Evolutionary conservation across 2,113 vertebrate genomes (phyloP).

Genomic region (Carlito syrichta): DNA sequence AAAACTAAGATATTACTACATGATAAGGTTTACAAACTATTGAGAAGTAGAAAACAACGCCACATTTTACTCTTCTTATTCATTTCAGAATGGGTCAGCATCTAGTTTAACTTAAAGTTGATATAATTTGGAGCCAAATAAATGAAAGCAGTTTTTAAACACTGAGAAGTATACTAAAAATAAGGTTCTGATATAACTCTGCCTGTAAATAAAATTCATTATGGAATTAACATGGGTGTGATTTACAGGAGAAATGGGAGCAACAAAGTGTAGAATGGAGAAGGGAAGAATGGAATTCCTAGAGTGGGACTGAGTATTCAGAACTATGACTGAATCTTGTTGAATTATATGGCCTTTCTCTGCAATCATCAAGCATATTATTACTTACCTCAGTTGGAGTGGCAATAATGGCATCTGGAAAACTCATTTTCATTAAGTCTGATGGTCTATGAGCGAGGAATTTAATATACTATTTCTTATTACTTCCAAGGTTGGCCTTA

Average conservation of each 20-base stretch:
- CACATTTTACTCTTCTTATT: neutral
- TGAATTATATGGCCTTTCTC: neutral
- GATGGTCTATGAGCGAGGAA: neutral
- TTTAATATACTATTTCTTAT: neutral
- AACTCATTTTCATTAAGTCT: neutral
- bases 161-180: neutral
- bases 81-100: neutral
- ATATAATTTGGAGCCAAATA: neutral
- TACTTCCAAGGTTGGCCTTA: neutral
- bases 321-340: neutral
- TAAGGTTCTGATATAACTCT: neutral
- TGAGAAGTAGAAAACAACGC: neutral
- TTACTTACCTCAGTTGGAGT: neutral
- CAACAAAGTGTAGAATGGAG: neutral
- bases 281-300: neutral
- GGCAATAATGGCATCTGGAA: neutral
- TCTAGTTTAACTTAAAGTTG: neutral
- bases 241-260: neutral
- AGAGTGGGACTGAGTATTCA: neutral
- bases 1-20: neutral
- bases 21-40: neutral
- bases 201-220: neutral
- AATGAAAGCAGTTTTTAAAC: neutral
- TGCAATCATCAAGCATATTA: neutral
- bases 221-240: neutral